Conservation (phyloP, 2,888 invertebrate genomes). For the Ormyrus labotus region DNA sequence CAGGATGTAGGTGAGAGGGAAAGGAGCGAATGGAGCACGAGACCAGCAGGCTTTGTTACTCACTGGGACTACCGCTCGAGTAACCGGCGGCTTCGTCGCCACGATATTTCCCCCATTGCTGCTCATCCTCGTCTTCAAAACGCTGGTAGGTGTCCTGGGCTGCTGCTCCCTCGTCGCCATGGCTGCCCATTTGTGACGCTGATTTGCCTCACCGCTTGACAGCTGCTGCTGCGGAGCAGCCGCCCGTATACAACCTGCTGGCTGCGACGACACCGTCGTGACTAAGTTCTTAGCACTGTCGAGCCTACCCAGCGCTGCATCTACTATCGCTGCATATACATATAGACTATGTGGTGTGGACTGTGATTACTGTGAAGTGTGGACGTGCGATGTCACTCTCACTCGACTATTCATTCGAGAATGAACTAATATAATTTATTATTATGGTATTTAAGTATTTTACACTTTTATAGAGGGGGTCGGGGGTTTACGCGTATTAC, state of each 20-base stretch:
- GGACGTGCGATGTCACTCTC: too few species aligned
- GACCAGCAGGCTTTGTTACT: not conserved
- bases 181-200: conserved; percentile 44
- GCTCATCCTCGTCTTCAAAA: conserved; percentile 33
- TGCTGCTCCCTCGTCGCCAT: conserved; percentile 10
- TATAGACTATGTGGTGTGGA: too few species aligned
- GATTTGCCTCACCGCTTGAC: not conserved
- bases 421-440: too few species aligned
- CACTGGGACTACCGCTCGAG: conserved; percentile 33
- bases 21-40: too few species aligned
- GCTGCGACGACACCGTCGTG: not conserved
- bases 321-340: too few species aligned
- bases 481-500: too few species aligned
- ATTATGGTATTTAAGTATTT: too few species aligned
- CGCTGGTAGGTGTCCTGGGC: conserved; percentile 35
- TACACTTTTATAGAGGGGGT: too few species aligned
- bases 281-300: not conserved
- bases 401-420: too few species aligned
- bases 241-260: not conserved
- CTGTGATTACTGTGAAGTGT: too few species aligned
- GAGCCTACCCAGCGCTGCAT: too few species aligned
- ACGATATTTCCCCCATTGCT: conserved; percentile 36
- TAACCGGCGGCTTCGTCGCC: not conserved
- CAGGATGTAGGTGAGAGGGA: too few species aligned
- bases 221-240: not conserved